Conservation (phyloP, 2,888 invertebrate genomes). For the Atethmia centrago region DNA sequence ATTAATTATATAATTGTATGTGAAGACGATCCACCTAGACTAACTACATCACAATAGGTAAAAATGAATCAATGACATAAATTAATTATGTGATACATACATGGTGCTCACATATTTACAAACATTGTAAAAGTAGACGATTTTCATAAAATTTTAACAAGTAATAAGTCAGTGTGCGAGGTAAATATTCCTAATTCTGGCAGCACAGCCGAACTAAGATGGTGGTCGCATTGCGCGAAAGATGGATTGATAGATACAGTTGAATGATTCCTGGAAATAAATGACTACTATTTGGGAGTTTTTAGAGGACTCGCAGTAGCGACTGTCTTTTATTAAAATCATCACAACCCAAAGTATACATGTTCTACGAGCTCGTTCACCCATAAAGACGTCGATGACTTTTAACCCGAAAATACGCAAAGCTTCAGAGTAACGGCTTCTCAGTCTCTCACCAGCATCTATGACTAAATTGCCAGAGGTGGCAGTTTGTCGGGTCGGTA, state of each 20-base stretch:
- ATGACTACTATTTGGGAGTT: no score
- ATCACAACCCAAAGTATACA: neutral
- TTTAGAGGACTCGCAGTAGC: neutral
- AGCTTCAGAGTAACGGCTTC: constrained; percentile 6
- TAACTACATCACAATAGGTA: no score
- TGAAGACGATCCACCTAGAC: no score
- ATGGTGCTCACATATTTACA: no score
- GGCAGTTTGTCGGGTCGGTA: constrained; percentile 60
- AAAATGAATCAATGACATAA: no score
- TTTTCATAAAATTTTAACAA: no score
- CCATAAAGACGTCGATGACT: constrained; percentile 1
- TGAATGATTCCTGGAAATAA: neutral
- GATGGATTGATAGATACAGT: neutral
- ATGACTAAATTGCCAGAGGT: constrained; percentile 47
- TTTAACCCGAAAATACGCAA: constrained; percentile 7
- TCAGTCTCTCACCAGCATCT: constrained; percentile 26
- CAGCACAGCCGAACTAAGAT: neutral
- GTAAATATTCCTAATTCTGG: neutral
- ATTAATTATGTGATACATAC: no score
- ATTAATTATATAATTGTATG: no score
- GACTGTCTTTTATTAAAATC: constrained; percentile 8
- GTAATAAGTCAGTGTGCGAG: no score
- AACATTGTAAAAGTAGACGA: no score
- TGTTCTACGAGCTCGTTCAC: neutral
- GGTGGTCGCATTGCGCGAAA: neutral